Evolutionary conservation across 2,888 invertebrate species (phyloP), one percentile per base, ranked within the genome.

Genomic region (Actias luna): DNA sequence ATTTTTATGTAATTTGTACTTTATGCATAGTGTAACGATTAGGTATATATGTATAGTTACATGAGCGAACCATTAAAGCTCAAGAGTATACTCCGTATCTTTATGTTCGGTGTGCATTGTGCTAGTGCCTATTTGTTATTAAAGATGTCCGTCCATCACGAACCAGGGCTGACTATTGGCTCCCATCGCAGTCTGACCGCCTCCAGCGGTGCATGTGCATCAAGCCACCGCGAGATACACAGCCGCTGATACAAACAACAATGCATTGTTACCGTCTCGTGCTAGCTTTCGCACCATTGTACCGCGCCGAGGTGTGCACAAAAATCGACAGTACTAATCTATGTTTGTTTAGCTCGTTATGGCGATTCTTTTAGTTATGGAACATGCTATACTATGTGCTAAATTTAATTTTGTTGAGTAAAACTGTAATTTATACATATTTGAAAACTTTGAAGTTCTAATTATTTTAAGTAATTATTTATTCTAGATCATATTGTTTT

Each of bases 201-300:
- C 90, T 82, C 84, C 87, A 87, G 89, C 83, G 79, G 70, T 69
- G 80, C 86, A 88, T 85, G 70, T 69, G 80, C 86, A 88, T 85
- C 89, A 83, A 90, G 92, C 91, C 89, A 86, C 92, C 82, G 89
- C 78, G 81, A 82, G 92, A 92, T 92, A 87, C 85, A 85, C 85
- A 65, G 63, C 83, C 84, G 83, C 84, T 73, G 92, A 91, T 92
- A 89, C 75, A 75, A 2, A 70, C 82, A 87, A 87, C 87, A 87
- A 87, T 75, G 86, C 85, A 91, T 92, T 91, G 92, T 92, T 89
- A 84, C 84, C 79, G 77, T 77, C 78, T 83, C 88, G 91, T 84
- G 92, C 89, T 85, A 92, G 87, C 89, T 91, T 92, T 92, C 92
- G 89, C 92, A 83, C 92, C 92, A 92, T 92, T 92, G 92, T 92